These are phyloP conservation scores for Triplophysa tibetana DNA, from an alignment of 2,113 vertebrate species.

Conservation along the genomic window DNA sequence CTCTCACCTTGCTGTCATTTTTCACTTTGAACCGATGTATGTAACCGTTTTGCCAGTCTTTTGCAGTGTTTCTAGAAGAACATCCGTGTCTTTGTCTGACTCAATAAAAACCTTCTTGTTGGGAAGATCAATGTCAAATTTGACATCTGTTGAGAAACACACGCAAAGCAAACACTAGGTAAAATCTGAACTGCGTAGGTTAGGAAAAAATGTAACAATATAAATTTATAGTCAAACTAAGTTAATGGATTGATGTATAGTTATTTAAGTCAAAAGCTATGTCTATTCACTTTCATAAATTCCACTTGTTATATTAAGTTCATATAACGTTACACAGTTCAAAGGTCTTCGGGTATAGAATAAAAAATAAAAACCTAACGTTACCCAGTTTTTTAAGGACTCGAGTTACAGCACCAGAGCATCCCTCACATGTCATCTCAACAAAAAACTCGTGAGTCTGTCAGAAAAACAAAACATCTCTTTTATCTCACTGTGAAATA, in stretches of 20 bases:
- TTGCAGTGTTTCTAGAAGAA: slow-evolving; percentile 83
- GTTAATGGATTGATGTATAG: background rate
- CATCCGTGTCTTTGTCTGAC: slow-evolving; percentile 79
- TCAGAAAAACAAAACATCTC: slow-evolving; percentile 36
- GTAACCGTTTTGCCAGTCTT: slow-evolving; percentile 89
- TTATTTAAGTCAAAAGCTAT: background rate
- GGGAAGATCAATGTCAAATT: slow-evolving; percentile 89
- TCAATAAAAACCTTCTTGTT: slow-evolving; percentile 90
- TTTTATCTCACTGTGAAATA: background rate
- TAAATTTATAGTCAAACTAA: too few relatives aligned
- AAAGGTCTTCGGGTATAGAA: background rate
- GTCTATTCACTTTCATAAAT: background rate
- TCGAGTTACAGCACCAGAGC: slow-evolving; percentile 84
- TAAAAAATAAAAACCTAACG: slow-evolving; percentile 21
- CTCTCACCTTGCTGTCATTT: slow-evolving; percentile 33
- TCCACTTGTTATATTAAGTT: background rate
- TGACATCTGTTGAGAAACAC: slow-evolving; percentile 75
- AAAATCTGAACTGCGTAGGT: background rate
- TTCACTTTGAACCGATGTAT: slow-evolving; percentile 80
- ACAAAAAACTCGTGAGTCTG: slow-evolving; percentile 96
- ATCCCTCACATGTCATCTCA: slow-evolving; percentile 95
- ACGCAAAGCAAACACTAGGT: background rate
- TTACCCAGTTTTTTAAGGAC: slow-evolving; percentile 85
- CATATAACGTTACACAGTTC: background rate
- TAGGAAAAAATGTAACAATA: too few relatives aligned